Evolutionary conservation across 2,113 vertebrate genomes (phyloP), one percentile per base, ranked within the genome.

Genomic region (Cariama cristata): DNA sequence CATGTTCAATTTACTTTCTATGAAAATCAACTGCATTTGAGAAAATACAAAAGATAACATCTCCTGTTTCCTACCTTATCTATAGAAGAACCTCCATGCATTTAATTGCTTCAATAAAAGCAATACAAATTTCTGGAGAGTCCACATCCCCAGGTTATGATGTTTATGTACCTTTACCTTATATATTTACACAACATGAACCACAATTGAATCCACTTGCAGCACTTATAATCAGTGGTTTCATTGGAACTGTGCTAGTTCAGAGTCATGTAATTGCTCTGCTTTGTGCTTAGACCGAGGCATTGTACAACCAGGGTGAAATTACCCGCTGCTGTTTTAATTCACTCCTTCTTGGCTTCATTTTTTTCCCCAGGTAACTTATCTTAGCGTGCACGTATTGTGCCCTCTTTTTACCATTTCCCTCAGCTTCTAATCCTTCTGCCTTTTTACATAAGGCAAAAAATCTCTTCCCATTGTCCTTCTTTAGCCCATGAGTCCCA

Each of bases 71-170:
- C 50, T 49, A 35, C 17, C 60, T 86, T 60, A 45, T 47, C 92
- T 76, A 30, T 33, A 68, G 32, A 53, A 87, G 42, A 91, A 75
- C 40, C 35, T 58, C 20, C 16, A 27, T 3, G 28, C 13, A 24
- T 58, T 47, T 75, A 79, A 92, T 68, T 86, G 67, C 71, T 72
- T 75, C 74, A 63, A 76, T 93, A 90, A 95, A 90, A 90, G 27
- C 32, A 33, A 38, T 35, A 14, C 9, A 32, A 7, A 59, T 66
- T 76, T 77, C 58, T 79, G 40, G 24, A 16, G 58, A 68, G 71
- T 47, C 50, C 35, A 30, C 19, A 38, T 67, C 42, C 20, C 8
- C 11, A 18, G 18, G 69, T 80, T 44, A 86, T 22, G 28, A 44
- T 14, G 14, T 56, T 63, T 38, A 10, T 20, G 26, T 38, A 71